A percentile compares a stretch with the other conserved stretches of the same genome.
These are phyloP conservation scores for Caenorhabditis sp. DNA, from an alignment of 2,888 invertebrate species.

Conservation along the genomic window DNA sequence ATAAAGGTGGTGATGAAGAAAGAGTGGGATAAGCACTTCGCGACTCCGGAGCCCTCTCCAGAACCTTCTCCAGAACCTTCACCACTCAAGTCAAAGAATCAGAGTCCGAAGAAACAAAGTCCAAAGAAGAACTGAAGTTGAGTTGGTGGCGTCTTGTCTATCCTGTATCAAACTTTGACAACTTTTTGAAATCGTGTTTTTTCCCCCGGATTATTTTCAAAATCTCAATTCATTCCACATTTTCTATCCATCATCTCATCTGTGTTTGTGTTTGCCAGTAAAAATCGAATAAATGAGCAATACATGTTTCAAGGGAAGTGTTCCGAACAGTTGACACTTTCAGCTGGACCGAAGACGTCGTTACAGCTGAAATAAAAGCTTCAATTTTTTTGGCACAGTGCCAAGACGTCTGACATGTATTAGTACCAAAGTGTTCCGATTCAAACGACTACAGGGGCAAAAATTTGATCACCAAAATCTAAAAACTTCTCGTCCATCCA, in stretches of 20 bases:
- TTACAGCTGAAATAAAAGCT: slow-evolving; percentile 25
- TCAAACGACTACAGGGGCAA: no score
- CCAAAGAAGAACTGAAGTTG: no score
- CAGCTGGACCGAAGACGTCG: slow-evolving; percentile 24
- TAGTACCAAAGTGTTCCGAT: no score
- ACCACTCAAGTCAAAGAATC: no score
- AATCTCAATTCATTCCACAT: slow-evolving; percentile 1
- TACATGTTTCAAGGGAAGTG: not conserved
- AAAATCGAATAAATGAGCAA: no score
- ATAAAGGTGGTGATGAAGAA: slow-evolving; percentile 14
- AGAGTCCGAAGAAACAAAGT: no score
- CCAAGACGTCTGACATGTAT: no score
- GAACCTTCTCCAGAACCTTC: no score
- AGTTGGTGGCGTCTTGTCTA: not conserved
- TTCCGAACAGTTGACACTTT: slow-evolving; percentile 32
- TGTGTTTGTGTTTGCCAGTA: no score
- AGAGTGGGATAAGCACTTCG: slow-evolving; percentile 8
- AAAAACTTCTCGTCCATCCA: no score
- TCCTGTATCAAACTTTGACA: no score
- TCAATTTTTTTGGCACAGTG: not conserved
- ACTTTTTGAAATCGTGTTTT: not conserved
- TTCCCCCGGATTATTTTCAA: not conserved
- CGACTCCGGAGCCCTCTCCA: not conserved
- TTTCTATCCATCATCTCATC: not conserved
- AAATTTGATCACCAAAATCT: not conserved